A percentile compares a stretch with the other conserved stretches of the same genome.
Evolutionary conservation across 2,113 vertebrate genomes (phyloP).

Genomic region (Tachysurus fulvidraco): DNA sequence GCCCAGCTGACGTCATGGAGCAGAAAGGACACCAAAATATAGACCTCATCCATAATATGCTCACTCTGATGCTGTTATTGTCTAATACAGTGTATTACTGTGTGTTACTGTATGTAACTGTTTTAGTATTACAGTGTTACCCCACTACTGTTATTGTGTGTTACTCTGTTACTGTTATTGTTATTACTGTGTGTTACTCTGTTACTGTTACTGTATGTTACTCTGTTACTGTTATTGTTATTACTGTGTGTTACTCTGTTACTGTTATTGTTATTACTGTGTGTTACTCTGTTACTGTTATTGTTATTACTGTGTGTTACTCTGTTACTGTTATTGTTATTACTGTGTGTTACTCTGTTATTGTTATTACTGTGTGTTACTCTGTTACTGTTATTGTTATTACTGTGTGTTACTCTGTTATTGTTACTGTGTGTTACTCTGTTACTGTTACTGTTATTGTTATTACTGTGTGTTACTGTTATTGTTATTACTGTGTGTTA

Average conservation of each 20-base stretch:
- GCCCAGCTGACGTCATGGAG: constrained; percentile 66
- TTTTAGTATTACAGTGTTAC: too few relatives aligned
- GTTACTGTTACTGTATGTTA: neutral
- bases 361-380: neutral
- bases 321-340: neutral
- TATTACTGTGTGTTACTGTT: neutral
- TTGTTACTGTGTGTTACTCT: neutral
- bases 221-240: too few relatives aligned
- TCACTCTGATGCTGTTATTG: neutral
- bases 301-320: neutral
- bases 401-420: neutral
- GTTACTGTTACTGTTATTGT: neutral
- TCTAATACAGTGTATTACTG: too few relatives aligned
- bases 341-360: neutral
- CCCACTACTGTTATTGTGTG: too few relatives aligned
- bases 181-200: neutral
- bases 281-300: neutral
- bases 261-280: neutral
- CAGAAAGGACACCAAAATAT: constrained; percentile 59
- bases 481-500: neutral
- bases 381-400: neutral
- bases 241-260: neutral
- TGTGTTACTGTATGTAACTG: neutral
- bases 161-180: neutral
- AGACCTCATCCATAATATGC: constrained; percentile 54